A percentile compares a stretch with the other conserved stretches of the same genome.
phyloP scores from a whole-genome alignment of 2,797 vertebrate species.

The Takifugu ocellatus region DNA sequence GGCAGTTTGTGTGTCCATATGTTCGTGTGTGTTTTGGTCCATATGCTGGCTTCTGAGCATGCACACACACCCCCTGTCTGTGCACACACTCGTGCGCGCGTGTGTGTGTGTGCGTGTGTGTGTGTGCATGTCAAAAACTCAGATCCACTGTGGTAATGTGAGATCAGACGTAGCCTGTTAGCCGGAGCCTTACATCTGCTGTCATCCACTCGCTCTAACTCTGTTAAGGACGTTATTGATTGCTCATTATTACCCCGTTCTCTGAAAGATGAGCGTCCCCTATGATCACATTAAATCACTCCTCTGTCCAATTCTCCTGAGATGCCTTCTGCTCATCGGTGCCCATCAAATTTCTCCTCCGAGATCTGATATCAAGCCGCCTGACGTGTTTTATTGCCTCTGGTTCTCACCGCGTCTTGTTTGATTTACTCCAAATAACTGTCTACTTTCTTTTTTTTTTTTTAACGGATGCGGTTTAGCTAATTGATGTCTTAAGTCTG shows the following conservation, averaged over 20 bases:
- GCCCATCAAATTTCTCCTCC: constrained; percentile 72
- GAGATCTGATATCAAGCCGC: constrained; percentile 72
- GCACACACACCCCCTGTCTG: background rate
- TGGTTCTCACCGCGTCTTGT: constrained; percentile 43
- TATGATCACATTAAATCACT: constrained; percentile 81
- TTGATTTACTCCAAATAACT: constrained; percentile 58
- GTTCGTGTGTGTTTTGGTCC: constrained; percentile 22
- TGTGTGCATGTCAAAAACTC: constrained; percentile 28
- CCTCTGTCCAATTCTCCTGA: constrained; percentile 75
- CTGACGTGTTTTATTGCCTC: constrained; percentile 54
- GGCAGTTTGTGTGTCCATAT: constrained; percentile 29
- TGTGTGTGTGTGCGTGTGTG: constrained; percentile 21
- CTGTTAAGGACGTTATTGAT: constrained; percentile 80
- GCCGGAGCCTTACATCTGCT: constrained; percentile 75
- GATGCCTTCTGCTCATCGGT: constrained; percentile 76
- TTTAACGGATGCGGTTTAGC: constrained; percentile 25
- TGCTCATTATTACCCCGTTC: constrained; percentile 79
- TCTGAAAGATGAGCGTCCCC: constrained; percentile 81
- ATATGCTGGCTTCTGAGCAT: constrained; percentile 31
- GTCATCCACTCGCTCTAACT: constrained; percentile 77
- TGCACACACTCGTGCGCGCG: constrained; percentile 4
- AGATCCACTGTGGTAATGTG: constrained; percentile 60
- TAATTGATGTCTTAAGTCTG: constrained; percentile 67
- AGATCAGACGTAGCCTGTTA: constrained; percentile 72
- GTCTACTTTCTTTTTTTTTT: constrained; percentile 17